Evolutionary conservation across 2,113 vertebrate species (phyloP).

Genomic region (Trinectes maculatus): DNA sequence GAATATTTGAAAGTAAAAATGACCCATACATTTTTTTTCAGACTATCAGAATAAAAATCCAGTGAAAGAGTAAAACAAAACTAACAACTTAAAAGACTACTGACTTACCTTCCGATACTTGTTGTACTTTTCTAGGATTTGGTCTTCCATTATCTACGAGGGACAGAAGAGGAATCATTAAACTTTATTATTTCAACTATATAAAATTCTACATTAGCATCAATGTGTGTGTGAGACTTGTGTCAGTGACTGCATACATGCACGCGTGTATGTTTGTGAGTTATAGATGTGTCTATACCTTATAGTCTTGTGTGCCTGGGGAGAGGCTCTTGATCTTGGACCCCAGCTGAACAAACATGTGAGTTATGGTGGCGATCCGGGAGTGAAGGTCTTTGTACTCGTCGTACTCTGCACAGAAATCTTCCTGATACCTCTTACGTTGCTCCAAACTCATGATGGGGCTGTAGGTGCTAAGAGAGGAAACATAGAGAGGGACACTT

Average conservation of each 20-base stretch:
- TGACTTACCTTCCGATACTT: constrained; percentile 85
- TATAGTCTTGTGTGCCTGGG: constrained; percentile 82
- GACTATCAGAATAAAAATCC: neutral
- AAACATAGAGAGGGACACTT: constrained; percentile 1
- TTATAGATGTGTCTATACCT: constrained; percentile 66
- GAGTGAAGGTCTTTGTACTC: constrained; percentile 84
- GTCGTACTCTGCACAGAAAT: constrained; percentile 84
- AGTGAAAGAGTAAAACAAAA: neutral
- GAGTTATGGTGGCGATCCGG: constrained; percentile 80
- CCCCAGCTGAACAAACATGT: constrained; percentile 84
- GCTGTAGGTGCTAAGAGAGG: constrained; percentile 73
- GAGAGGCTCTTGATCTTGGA: constrained; percentile 85
- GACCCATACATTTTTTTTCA: neutral
- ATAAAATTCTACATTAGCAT: neutral
- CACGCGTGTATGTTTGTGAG: neutral
- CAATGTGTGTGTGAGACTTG: too few species aligned
- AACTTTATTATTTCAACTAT: constrained; percentile 1
- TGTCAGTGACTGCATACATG: too few species aligned
- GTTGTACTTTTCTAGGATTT: constrained; percentile 86
- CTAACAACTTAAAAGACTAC: neutral
- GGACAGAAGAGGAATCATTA: constrained; percentile 6
- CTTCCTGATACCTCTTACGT: constrained; percentile 80
- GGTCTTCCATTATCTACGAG: constrained; percentile 84
- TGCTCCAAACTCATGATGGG: constrained; percentile 78
- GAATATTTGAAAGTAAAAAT: neutral